Evolutionary conservation across 2,113 vertebrate genomes (phyloP).

Genomic region (Arothron firmamentum): DNA sequence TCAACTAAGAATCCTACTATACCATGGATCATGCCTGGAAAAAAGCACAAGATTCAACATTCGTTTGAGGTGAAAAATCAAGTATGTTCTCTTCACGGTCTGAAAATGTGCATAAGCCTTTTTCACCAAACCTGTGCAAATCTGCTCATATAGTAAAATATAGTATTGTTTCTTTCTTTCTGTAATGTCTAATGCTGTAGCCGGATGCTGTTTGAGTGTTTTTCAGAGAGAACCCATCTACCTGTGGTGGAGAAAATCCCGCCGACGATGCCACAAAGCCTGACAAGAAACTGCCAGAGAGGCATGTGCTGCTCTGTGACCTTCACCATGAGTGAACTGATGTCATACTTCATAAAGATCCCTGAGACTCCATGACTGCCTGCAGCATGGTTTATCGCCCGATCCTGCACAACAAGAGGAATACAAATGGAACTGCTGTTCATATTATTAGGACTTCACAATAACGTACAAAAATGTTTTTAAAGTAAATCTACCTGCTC

Average conservation of each 20-base stretch:
- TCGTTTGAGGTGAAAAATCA: too few species aligned
- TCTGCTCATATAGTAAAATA: too few species aligned
- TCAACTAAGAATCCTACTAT: constrained; percentile 88
- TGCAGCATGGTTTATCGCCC: constrained; percentile 91
- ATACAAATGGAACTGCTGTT: neutral
- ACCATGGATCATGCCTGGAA: constrained; percentile 88
- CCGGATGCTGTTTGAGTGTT: neutral
- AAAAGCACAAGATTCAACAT: neutral
- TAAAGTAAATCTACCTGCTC: constrained; percentile 83
- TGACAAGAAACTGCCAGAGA: constrained; percentile 94
- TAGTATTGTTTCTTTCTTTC: too few species aligned
- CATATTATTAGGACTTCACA: neutral
- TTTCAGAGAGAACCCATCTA: neutral
- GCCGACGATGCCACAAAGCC: constrained; percentile 94
- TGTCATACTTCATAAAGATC: constrained; percentile 98
- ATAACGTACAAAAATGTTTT: neutral
- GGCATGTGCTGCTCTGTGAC: constrained; percentile 98
- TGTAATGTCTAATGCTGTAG: too few species aligned
- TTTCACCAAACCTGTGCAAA: neutral
- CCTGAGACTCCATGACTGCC: constrained; percentile 97
- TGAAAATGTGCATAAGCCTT: neutral
- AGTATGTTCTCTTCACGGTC: neutral
- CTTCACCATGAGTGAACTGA: constrained; percentile 95
- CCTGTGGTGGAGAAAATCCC: constrained; percentile 99
- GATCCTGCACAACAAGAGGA: constrained; percentile 74